Evolutionary conservation across 2,113 vertebrate species (phyloP), one percentile per base, ranked within the genome.

Genomic region (Nothobranchius kuhntae): DNA sequence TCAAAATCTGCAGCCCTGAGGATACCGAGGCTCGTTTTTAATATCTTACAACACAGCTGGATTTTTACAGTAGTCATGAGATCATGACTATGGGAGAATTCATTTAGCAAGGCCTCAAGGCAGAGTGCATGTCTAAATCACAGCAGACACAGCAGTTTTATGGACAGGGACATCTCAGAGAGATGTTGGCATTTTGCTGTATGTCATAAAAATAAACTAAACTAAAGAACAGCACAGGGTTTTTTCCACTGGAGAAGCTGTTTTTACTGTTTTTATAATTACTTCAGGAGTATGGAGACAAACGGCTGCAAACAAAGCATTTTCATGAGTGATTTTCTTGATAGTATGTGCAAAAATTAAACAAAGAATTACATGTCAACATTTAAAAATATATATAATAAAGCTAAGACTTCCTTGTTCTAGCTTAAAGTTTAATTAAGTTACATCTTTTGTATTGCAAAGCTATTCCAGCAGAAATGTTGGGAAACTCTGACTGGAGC

Each of bases 71-170:
- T 10, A 65, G n/a, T 54, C 42, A 51, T 17, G 30, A 36, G 24
- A 55, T 54, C 63, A 56, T 40, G n/a, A 56, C 44, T 15, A 21
- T 36, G 45, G 55, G 13, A 64, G 13, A 66, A 55, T 38, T 46
- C 53, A 36, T 66, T 10, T 66, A 6, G 7, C 15, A 13, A 55
- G 24, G 24, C 24, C n/a, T 21, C 21, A 12, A 46, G 14, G 21
- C 40, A 35, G 30, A 10, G n/a, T 38, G 36, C 13, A 21, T 51
- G 45, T 47, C 15, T n/a, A 12, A 7, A 15, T n/a, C 14, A 11
- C 24, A n/a, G 63, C n/a, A 40, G 52, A 13, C 10, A 35, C 30
- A 66, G 8, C 44, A 47, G 24, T 5, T 12, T 9, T 3, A 14
- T 61, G 45, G 35, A 35, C 45, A 50, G 14, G 26, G 46, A 61